Base-by-base conservation (phyloP, 2,888 invertebrate genomes). In the Lymantria dispar region DNA sequence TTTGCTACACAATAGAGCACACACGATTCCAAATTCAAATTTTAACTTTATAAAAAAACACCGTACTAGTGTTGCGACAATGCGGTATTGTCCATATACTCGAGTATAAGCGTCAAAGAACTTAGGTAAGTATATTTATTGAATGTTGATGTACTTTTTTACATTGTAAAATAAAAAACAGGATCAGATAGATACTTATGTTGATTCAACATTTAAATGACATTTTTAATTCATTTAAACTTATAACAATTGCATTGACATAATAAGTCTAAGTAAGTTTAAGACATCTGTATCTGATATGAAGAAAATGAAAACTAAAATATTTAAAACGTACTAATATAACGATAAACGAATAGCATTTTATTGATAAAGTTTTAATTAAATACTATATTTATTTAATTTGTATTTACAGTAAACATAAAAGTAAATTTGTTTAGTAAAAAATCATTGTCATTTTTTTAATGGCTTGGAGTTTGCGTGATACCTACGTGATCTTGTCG, bases 1-100 rank as follows among this genome's bases (percentile, higher is more conserved):
- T 87, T 89, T 83, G 80, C 82, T 72, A 79, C 74, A 88, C 88
- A 90, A 88, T 88, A 87, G 85, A 87, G 85, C 85, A 85, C 82
- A 88, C 83, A 84, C 85, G 85, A 85, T 84, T 84, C 84, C 75
- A 78, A 90, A 90, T 87, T 88, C 83, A 83, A 88, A 84, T 80
- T 82, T 85, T 64, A 68, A 65, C 55, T 60, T 76, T 68, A 78
- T 81, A 80, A 83, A 78, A 78, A 82, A 22, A 80, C 74, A 52
- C 47, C 45, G 39, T 8, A 43, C 50, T 66, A 66, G 66, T 66
- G 64, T 54, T 62, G 64, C 56, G 48, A 56, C 49, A 41, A 37
- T 48, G 36, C 29, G 30, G 44, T 50, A 55, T 40, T 54, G 33
- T 33, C 10, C 33, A 33, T 33, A 33, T 33, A 33, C 33, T 8